Evolutionary conservation across 1,140 invertebrate genomes (phyloP).

Genomic region (Penaeus indicus): DNA sequence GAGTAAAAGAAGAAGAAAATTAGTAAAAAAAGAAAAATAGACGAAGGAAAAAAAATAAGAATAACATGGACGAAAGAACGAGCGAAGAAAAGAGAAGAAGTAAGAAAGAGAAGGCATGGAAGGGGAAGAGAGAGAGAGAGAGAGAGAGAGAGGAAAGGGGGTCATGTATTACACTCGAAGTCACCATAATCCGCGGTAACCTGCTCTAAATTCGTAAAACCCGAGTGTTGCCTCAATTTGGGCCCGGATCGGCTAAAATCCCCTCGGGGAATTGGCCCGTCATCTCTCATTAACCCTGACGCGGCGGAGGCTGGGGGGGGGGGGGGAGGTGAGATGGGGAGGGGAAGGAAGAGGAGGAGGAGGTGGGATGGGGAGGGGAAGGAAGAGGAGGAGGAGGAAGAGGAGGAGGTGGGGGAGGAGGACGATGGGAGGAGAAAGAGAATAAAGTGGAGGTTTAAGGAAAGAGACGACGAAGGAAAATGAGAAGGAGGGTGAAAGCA

Average conservation of each 20-base stretch:
- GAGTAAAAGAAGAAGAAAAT: neutral
- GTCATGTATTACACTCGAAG: no score
- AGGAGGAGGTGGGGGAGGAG: neutral
- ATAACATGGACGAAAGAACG: neutral
- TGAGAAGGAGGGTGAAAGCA: neutral
- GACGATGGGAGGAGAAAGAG: neutral
- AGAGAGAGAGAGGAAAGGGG: neutral
- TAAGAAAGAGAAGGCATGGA: neutral
- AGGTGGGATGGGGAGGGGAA: neutral
- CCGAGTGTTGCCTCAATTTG: constrained; percentile 44
- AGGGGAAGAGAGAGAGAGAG: neutral
- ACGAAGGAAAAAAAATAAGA: neutral
- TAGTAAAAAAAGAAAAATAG: neutral
- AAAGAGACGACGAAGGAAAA: neutral
- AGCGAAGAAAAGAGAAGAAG: neutral
- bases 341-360: neutral
- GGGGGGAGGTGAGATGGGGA: no score
- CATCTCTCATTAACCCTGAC: constrained; percentile 44
- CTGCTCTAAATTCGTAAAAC: constrained; percentile 49
- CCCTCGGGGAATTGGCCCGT: constrained; percentile 51
- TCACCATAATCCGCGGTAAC: constrained; percentile 46
- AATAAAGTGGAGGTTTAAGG: neutral
- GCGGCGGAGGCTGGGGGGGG: no score
- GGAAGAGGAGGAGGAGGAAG: neutral
- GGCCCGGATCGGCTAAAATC: constrained; percentile 33